These are phyloP conservation scores for Pipistrellus kuhlii DNA, from an alignment of 2,797 vertebrate genomes.

Conservation along the genomic window DNA sequence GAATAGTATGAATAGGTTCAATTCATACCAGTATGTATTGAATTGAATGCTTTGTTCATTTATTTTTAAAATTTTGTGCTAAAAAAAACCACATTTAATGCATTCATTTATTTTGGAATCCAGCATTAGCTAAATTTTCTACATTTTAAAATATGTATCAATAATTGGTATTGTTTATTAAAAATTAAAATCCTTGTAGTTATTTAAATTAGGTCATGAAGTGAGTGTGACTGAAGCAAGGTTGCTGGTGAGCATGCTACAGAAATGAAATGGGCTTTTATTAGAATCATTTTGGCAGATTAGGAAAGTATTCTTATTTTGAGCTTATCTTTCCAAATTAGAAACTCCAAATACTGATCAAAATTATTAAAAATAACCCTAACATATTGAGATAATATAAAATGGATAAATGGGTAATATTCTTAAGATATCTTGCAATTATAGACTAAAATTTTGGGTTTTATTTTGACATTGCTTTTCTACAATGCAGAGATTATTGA, in stretches of 20 bases:
- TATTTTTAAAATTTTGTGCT: not conserved
- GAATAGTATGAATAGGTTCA: not conserved
- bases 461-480: slow-evolving; percentile 32
- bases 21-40: not conserved
- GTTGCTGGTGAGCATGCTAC: not conserved
- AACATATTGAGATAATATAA: not conserved
- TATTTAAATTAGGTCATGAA: not conserved
- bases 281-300: not conserved
- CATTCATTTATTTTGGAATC: not conserved
- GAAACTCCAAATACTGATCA: not conserved
- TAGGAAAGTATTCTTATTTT: not conserved
- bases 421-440: not conserved
- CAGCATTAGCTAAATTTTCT: not conserved
- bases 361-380: slow-evolving; percentile 9
- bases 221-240: not conserved
- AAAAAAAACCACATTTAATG: not conserved
- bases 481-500: not conserved
- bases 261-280: not conserved
- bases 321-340: slow-evolving; percentile 8
- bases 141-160: slow-evolving; percentile 3
- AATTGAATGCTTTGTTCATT: not conserved
- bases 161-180: not conserved
- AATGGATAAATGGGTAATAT: not conserved
- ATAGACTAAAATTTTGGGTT: not conserved
- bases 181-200: not conserved